These are phyloP conservation scores for Agrotis clavis DNA, from an alignment of 2,888 invertebrate species.

Conservation along the genomic window DNA sequence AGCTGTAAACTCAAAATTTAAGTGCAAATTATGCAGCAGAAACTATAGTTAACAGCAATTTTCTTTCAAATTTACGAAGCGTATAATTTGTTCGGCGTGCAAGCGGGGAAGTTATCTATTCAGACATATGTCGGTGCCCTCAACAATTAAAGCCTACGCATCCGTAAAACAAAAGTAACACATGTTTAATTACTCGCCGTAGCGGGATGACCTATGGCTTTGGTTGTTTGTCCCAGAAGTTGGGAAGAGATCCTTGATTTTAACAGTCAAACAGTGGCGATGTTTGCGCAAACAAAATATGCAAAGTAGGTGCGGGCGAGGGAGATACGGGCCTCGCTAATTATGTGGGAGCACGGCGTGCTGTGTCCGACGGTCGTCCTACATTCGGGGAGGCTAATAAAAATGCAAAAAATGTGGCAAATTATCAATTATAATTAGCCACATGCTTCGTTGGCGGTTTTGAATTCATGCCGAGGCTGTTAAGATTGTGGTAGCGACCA, in stretches of 20 bases:
- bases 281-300: constrained; percentile 90
- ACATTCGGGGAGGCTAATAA: constrained; percentile 86
- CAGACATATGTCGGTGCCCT: constrained; percentile 38
- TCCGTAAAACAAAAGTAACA: constrained; percentile 69
- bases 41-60: constrained; percentile 30
- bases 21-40: constrained; percentile 24
- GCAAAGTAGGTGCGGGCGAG: constrained; percentile 88
- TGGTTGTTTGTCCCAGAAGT: constrained; percentile 78
- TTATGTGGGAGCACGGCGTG: constrained; percentile 88
- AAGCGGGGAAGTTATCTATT: constrained; percentile 48
- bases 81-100: constrained; percentile 35
- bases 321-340: constrained; percentile 86
- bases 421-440: constrained; percentile 89
- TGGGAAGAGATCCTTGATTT: constrained; percentile 85
- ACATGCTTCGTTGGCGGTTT: constrained; percentile 62
- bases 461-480: constrained; percentile 53
- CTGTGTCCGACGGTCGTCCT: constrained; percentile 82
- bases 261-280: constrained; percentile 87
- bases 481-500: constrained; percentile 31
- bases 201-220: constrained; percentile 76
- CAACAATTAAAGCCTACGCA: constrained; percentile 57
- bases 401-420: constrained; percentile 85
- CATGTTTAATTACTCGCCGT: constrained; percentile 71
- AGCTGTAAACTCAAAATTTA: constrained; percentile 10
- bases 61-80: constrained; percentile 36